Conservation (phyloP, 1,140 invertebrate genomes). For the Nephotettix cincticeps region DNA sequence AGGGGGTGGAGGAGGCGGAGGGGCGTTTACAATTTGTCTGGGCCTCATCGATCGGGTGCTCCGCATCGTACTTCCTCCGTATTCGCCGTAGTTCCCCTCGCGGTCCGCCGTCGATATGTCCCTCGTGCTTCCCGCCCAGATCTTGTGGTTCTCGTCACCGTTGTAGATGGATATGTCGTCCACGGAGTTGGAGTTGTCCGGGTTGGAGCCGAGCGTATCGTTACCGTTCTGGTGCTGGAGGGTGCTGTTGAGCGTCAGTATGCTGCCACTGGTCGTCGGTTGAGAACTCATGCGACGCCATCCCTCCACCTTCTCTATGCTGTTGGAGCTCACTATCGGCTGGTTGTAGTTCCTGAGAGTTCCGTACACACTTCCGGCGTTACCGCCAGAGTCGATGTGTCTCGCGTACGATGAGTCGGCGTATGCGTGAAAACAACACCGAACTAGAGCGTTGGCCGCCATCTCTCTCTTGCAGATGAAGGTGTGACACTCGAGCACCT, state of each 20-base stretch:
- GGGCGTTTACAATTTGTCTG: conserved; percentile 72
- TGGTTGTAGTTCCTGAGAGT: conserved; percentile 46
- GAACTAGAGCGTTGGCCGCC: conserved; percentile 89
- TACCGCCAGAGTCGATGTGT: conserved; percentile 62
- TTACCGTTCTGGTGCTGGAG: conserved; percentile 39
- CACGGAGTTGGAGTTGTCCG: conserved; percentile 52
- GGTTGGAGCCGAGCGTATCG: conserved; percentile 48
- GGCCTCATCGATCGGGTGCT: conserved; percentile 70
- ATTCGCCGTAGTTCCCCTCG: conserved; percentile 69
- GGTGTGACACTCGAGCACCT: conserved; percentile 98
- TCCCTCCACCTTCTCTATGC: conserved; percentile 51
- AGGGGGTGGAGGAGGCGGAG: conserved; percentile 74
- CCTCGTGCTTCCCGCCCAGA: conserved; percentile 75
- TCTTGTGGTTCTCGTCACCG: conserved; percentile 91
- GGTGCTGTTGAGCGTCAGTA: conserved; percentile 56
- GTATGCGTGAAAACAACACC: conserved; percentile 94
- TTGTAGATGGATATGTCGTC: conserved; percentile 80
- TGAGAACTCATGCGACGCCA: conserved; percentile 52
- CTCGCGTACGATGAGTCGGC: conserved; percentile 91
- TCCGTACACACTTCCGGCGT: conserved; percentile 54
- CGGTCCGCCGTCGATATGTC: conserved; percentile 64
- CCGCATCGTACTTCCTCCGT: conserved; percentile 64
- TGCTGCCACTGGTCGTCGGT: conserved; percentile 50
- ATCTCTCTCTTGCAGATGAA: conserved; percentile 97
- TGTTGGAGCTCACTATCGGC: conserved; percentile 37